Conservation (phyloP, 2,888 invertebrate genomes). For the Drosophila flavopinicola region DNA sequence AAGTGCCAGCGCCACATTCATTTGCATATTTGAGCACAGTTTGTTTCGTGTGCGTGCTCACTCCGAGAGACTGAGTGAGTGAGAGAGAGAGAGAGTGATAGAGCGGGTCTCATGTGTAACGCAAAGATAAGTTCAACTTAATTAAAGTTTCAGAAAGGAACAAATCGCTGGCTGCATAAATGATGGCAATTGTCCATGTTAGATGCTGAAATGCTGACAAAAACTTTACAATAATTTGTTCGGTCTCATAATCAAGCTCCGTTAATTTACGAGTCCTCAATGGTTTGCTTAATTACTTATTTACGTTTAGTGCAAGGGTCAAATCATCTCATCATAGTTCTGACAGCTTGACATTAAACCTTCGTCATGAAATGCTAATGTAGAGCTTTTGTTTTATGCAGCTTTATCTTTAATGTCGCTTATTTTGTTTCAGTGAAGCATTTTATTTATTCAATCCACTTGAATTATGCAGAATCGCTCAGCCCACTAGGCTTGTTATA, state of each 20-base stretch:
- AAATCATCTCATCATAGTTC: slow-evolving; percentile 4
- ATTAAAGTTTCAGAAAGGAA: slow-evolving; percentile 69
- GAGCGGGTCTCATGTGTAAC: slow-evolving; percentile 63
- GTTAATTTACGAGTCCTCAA: slow-evolving; percentile 10
- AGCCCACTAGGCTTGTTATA: neutral
- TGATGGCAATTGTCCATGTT: slow-evolving; percentile 51
- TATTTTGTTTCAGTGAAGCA: neutral
- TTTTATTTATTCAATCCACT: no score
- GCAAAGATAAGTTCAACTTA: slow-evolving; percentile 77
- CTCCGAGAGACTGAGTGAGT: slow-evolving; percentile 14
- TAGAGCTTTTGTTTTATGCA: neutral
- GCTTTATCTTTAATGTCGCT: neutral
- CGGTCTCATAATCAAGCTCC: slow-evolving; percentile 18
- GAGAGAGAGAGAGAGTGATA: slow-evolving; percentile 4
- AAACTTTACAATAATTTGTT: slow-evolving; percentile 20
- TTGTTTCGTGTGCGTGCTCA: slow-evolving; percentile 45
- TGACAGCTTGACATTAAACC: neutral
- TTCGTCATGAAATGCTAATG: neutral
- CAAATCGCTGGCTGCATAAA: slow-evolving; percentile 68
- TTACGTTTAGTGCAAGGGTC: neutral
- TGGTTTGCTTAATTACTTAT: neutral
- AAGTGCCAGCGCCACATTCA: slow-evolving; percentile 68
- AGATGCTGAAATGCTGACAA: slow-evolving; percentile 5
- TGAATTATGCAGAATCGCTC: no score
- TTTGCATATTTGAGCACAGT: slow-evolving; percentile 71